Evolutionary conservation across 1,140 invertebrate species (phyloP).

Genomic region (Potamilus streckersoni): DNA sequence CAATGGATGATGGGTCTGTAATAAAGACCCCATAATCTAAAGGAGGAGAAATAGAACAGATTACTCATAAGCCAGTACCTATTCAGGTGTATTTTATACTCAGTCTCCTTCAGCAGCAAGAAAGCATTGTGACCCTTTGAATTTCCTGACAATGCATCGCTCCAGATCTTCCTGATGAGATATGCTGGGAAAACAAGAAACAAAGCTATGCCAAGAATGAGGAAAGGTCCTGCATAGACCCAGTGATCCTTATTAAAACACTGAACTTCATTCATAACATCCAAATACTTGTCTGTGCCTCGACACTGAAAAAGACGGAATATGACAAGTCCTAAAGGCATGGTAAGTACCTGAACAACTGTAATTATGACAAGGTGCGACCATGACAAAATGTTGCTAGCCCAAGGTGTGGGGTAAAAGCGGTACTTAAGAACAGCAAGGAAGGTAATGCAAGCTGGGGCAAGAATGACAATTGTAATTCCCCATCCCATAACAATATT

Average conservation of each 20-base stretch:
- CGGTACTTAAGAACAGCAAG: constrained; percentile 36
- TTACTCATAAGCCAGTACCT: constrained; percentile 51
- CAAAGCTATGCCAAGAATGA: constrained; percentile 39
- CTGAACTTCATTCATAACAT: constrained; percentile 49
- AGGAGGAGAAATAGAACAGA: constrained; percentile 62
- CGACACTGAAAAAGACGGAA: constrained; percentile 58
- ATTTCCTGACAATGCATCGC: constrained; percentile 50
- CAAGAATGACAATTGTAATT: constrained; percentile 30
- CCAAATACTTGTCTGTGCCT: constrained; percentile 36
- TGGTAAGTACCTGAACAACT: constrained; percentile 50
- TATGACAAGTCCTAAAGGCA: constrained; percentile 54
- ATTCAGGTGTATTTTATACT: constrained; percentile 62
- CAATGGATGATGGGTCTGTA: constrained; percentile 48
- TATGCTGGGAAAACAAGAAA: constrained; percentile 56
- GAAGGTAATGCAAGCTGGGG: constrained; percentile 30
- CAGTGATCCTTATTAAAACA: constrained; percentile 55
- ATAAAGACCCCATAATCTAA: constrained; percentile 49
- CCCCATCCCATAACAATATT: constrained; percentile 49
- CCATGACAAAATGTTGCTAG: constrained; percentile 38
- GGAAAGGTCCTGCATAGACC: constrained; percentile 46
- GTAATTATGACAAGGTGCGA: constrained; percentile 46
- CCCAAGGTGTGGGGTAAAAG: constrained; percentile 44
- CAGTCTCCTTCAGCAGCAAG: constrained; percentile 62
- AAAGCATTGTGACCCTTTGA: constrained; percentile 54
- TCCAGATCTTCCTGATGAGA: constrained; percentile 50